Evolutionary conservation across 2,113 vertebrate species (phyloP), one percentile per base, ranked within the genome.

Genomic region (Girardinichthys multiradiatus): DNA sequence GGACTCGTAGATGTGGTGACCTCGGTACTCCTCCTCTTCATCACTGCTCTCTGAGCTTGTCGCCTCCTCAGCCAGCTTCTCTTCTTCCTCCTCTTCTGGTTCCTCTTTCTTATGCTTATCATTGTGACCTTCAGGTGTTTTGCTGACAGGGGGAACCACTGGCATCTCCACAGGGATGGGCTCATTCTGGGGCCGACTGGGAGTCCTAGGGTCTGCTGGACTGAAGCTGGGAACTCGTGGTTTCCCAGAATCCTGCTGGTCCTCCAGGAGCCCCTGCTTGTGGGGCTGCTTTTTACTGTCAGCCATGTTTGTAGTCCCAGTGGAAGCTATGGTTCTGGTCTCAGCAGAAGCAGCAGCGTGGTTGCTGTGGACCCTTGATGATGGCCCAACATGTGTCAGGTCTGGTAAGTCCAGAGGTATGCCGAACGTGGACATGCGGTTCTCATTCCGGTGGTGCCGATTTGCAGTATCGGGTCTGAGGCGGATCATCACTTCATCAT

Each of bases 361-460:
- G 2, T 37, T 63, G 19, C 28, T 26, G 4, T 39, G 10, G 19
- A 42, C 61, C 14, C 37, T 29, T 0, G 15, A 24, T 1, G 39
- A 10, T 0, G 57, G 14, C 6, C 42, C 42, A 4, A 26, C 1
- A 26, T 79, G 31, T 0, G 74, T 37, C 2, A 31, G 68, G 13
- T 94, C 93, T 0, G 86, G 78, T 14, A 89, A 70, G 17, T 95
- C 94, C 57, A 92, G 48, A 0, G 85, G 91, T 26, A 94, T 71
- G 0, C 94, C 94, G 0, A 95, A 95, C 0, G 94, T 95, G 4
- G 94, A 95, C 93, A 95, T 93, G 51, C 94, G 93, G 84, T 95
- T 94, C 42, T 95, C 94, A 0, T 79, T 80, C 68, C 92, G 93
- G 8, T 73, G 86, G 59, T 83, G 59, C 1, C 82, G 64, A 0